phyloP scores from a whole-genome alignment of 2,113 vertebrate genomes.

The Festucalex cinctus region DNA sequence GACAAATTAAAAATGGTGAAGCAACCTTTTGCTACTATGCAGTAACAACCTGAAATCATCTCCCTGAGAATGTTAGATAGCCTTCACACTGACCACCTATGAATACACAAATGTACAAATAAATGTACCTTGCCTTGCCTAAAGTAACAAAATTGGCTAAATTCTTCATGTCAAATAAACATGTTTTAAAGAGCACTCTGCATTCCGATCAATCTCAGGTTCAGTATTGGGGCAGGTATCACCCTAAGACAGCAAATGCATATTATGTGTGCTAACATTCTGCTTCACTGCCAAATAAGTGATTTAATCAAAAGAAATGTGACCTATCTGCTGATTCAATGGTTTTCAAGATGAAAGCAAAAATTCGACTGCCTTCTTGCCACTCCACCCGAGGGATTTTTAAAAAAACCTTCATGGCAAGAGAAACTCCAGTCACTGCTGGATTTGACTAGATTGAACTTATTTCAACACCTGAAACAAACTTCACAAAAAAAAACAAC shows the following conservation, averaged over 20 bases:
- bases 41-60: too few species aligned
- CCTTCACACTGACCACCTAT: too few species aligned
- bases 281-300: conserved; percentile 25
- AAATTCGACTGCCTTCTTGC: conserved; percentile 29
- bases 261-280: conserved; percentile 32
- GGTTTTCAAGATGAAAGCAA: conserved; percentile 52
- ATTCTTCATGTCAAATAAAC: too few species aligned
- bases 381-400: conserved; percentile 26
- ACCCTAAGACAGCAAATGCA: conserved; percentile 36
- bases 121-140: too few species aligned
- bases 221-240: conserved; percentile 11
- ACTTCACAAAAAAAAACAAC: conserved; percentile 2
- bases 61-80: too few species aligned
- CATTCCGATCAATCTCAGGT: neutral
- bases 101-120: too few species aligned
- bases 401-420: conserved; percentile 24
- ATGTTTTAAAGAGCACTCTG: neutral
- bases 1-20: too few species aligned
- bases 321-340: conserved; percentile 17
- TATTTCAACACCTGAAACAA: conserved; percentile 27
- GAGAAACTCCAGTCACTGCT: conserved; percentile 34
- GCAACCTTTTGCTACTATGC: too few species aligned
- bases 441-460: conserved; percentile 32
- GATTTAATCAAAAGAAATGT: conserved; percentile 19
- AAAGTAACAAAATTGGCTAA: too few species aligned